phyloP scores from a whole-genome alignment of 2,888 invertebrate genomes.

The Cepaea hortensis region DNA sequence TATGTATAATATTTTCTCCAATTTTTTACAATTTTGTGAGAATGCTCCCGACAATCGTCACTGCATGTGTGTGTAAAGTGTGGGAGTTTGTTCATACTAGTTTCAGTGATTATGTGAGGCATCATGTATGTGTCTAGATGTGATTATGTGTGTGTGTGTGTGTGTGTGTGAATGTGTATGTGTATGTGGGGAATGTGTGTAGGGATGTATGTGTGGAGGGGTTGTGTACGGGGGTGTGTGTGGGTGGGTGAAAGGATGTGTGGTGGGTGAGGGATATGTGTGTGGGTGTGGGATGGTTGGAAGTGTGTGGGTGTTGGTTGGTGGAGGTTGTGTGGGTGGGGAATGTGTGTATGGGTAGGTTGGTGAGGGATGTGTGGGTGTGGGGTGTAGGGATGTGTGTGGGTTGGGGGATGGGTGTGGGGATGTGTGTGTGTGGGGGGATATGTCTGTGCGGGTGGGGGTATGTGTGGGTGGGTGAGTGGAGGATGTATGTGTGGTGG shows the following conservation, averaged over 20 bases:
- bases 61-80: too few relatives aligned
- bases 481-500: neutral
- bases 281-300: neutral
- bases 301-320: neutral
- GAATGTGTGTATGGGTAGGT: neutral
- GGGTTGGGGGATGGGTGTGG: neutral
- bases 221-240: neutral
- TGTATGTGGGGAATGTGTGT: neutral
- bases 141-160: neutral
- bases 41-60: too few relatives aligned
- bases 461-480: too few relatives aligned
- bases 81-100: too few relatives aligned
- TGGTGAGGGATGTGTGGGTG: neutral
- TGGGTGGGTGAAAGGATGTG: neutral
- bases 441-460: neutral
- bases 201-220: neutral
- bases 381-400: neutral
- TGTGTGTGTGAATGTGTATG: neutral
- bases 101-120: too few relatives aligned
- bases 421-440: neutral
- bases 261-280: too few relatives aligned
- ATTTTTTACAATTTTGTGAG: too few relatives aligned
- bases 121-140: too few relatives aligned
- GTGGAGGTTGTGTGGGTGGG: neutral
- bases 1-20: too few relatives aligned